These are phyloP conservation scores for Oncorhynchus gorbuscha DNA, from an alignment of 2,113 vertebrate species.

Conservation along the genomic window DNA sequence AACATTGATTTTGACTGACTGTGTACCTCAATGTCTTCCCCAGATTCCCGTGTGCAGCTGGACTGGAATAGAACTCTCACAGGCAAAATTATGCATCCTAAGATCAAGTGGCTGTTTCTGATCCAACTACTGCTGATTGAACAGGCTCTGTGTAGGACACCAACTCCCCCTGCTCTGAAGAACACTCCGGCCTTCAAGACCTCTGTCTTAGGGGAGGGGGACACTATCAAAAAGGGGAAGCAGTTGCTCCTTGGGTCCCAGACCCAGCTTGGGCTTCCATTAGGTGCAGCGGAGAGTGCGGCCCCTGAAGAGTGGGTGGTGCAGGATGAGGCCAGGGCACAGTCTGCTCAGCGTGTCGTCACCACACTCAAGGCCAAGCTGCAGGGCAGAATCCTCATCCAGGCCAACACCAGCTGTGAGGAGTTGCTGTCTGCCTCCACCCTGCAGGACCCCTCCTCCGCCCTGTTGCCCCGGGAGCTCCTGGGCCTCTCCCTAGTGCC, in stretches of 20 bases:
- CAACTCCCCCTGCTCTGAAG: slow-evolving; percentile 22
- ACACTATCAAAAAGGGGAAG: slow-evolving; percentile 15
- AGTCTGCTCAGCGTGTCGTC: slow-evolving; percentile 45
- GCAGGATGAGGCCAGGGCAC: slow-evolving; percentile 28
- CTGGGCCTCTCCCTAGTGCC: slow-evolving; percentile 76
- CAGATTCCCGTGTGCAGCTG: slow-evolving; percentile 6
- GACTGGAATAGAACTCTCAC: slow-evolving; percentile 3
- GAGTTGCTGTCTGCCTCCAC: slow-evolving; percentile 66
- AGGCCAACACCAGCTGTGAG: slow-evolving; percentile 68
- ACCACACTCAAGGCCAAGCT: slow-evolving; percentile 49
- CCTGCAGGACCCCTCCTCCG: slow-evolving; percentile 61
- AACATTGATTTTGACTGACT: no score
- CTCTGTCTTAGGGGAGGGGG: not conserved
- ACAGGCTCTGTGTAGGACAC: slow-evolving; percentile 43
- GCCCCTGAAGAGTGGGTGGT: not conserved
- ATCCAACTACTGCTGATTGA: slow-evolving; percentile 69
- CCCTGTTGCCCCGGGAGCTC: slow-evolving; percentile 67
- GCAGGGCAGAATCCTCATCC: slow-evolving; percentile 42
- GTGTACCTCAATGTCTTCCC: slow-evolving; percentile 2
- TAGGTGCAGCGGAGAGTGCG: slow-evolving; percentile 3
- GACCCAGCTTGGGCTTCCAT: slow-evolving; percentile 7
- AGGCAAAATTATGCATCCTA: slow-evolving; percentile 51
- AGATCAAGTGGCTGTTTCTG: slow-evolving; percentile 67
- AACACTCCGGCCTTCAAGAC: slow-evolving; percentile 10
- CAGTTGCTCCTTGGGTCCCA: slow-evolving; percentile 12